Conservation (phyloP, 2,888 invertebrate species). For the Lomographa bimaculata region DNA sequence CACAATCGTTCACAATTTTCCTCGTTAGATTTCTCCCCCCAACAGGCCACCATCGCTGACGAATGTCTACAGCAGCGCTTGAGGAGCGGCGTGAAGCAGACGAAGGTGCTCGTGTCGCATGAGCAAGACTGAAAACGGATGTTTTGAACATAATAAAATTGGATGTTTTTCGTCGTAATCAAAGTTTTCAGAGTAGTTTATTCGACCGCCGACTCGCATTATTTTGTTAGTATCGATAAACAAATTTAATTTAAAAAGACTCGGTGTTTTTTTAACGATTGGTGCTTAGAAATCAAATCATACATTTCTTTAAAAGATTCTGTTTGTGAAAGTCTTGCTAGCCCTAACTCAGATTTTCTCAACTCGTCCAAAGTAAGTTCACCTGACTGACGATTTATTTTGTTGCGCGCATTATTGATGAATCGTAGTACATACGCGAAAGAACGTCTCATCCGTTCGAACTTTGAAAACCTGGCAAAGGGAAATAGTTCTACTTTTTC, state of each 20-base stretch:
- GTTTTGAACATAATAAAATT: constrained; percentile 10
- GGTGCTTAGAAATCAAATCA: not conserved
- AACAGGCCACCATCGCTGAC: constrained; percentile 5
- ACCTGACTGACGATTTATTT: constrained; percentile 3
- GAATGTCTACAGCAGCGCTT: constrained; percentile 1
- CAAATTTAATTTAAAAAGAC: constrained; percentile 1
- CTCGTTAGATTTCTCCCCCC: not conserved
- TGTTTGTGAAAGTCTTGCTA: constrained; percentile 1
- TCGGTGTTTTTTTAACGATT: too few species aligned
- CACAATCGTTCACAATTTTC: too few species aligned
- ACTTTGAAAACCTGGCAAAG: constrained; percentile 14
- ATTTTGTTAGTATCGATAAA: constrained; percentile 13
- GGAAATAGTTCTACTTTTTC: constrained; percentile 1
- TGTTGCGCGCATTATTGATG: constrained; percentile 10
- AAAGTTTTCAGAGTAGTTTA: constrained; percentile 8
- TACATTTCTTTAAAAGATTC: constrained; percentile 6
- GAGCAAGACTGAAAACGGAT: constrained; percentile 3
- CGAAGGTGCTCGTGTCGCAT: constrained; percentile 2
- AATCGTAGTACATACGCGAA: constrained; percentile 8
- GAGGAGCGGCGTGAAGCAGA: constrained; percentile 6
- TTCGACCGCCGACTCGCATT: constrained; percentile 16
- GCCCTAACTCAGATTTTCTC: not conserved
- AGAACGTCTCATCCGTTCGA: constrained; percentile 6
- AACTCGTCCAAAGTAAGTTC: constrained; percentile 7
- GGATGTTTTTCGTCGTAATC: constrained; percentile 19